Base-by-base conservation (phyloP, 2,797 vertebrate species). In the Darevskia nairensis region DNA sequence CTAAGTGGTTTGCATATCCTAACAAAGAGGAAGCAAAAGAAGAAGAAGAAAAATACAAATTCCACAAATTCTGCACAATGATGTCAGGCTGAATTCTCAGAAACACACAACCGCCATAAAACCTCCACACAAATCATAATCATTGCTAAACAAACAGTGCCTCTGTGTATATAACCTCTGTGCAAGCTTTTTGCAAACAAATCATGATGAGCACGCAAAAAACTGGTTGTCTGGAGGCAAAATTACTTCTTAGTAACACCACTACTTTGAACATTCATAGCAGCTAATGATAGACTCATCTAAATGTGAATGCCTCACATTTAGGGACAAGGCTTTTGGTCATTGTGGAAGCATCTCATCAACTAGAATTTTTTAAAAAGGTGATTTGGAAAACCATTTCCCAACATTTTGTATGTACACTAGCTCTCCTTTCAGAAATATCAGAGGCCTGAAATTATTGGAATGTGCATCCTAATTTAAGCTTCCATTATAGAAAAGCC, bases 201-300 rank as follows among this genome's bases (percentile, higher is more conserved):
- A 64, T 19, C 61, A 64, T 6, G 2, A 23, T 64, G 61, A 64
- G 21, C 21, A 23, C 6, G 7, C 61, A 64, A 64, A 23, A 55
- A 55, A 55, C 50, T 15, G 61, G 61, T 64, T 19, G 21, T 23
- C 17, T 64, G 61, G 61, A 64, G 61, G 61, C 61, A 1, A 77
- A 90, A 79, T 39, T 32, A 4, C 85, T 81, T 88, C 89, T 91
- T 91, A 93, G 86, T 82, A 59, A 80, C 79, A 29, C 80, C n/a
- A 32, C 79, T 79, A 69, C 61, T 41, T 17, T 83, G 85, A 80
- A 0, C 50, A 84, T 89, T 93, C 72, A 25, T 86, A 74, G 85
- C 9, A 81, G 11, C 41, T 84, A 89, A 59, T 76, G 72, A 79
- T 64, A 23, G 69, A 75, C 50, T 55, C 82, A 61, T n/a, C 83